Conservation (phyloP, 2,797 vertebrate genomes). For the Phalloptychus januarius region DNA sequence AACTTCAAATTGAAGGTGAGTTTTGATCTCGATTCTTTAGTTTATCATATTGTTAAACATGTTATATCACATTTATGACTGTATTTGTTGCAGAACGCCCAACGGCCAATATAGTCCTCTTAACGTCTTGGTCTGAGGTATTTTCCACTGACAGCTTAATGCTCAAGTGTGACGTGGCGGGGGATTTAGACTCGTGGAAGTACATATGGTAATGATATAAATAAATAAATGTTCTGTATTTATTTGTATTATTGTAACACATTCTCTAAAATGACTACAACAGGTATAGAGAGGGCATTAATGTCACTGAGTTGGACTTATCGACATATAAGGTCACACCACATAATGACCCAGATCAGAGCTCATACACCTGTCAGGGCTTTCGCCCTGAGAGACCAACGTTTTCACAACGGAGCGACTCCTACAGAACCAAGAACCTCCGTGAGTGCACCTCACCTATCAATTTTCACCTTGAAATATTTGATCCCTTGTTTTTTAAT, state of each 20-base stretch:
- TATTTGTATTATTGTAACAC: not conserved
- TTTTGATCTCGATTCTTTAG: conserved; percentile 1
- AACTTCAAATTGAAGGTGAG: conserved; percentile 19
- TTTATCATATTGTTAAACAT: not conserved
- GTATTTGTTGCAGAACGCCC: conserved; percentile 63
- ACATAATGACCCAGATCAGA: conserved; percentile 59
- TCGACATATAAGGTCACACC: conserved; percentile 53
- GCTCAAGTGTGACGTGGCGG: conserved; percentile 69
- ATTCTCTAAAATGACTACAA: conserved; percentile 1
- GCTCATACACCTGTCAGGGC: conserved; percentile 71
- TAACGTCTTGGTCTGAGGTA: conserved; percentile 76
- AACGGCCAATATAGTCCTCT: conserved; percentile 51
- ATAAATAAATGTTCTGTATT: not conserved
- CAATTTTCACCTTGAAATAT: not conserved
- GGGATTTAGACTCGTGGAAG: conserved; percentile 56
- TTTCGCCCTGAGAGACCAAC: conserved; percentile 44
- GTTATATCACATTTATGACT: not conserved
- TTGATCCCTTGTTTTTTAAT: conserved; percentile 1
- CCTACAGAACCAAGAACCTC: conserved; percentile 73
- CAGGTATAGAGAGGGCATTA: conserved; percentile 62
- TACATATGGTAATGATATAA: conserved; percentile 72
- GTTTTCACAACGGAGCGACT: conserved; percentile 56
- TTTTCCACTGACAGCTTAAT: conserved; percentile 72
- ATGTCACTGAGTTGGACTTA: accelerated
- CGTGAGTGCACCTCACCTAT: conserved; percentile 62